phyloP scores from a whole-genome alignment of 2,113 vertebrate species.

The Bufo gargarizans region DNA sequence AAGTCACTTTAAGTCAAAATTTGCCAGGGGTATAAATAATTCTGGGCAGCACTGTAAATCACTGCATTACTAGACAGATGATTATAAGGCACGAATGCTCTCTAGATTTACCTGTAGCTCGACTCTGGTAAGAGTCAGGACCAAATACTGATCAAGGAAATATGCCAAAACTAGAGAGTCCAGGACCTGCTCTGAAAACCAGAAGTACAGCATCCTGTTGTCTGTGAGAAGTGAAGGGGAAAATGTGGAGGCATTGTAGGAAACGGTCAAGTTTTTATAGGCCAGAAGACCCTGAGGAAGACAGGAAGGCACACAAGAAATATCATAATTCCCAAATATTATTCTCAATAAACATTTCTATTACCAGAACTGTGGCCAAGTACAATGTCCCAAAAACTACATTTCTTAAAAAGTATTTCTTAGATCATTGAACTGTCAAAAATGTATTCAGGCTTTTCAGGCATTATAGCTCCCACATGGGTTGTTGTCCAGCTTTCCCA shows the following conservation, averaged over 20 bases:
- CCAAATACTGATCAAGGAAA: slow-evolving; percentile 76
- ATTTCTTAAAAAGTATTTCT: too few relatives aligned
- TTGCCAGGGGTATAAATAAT: too few relatives aligned
- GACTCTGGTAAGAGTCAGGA: slow-evolving; percentile 68
- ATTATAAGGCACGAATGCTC: neutral
- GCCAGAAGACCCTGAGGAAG: slow-evolving; percentile 73
- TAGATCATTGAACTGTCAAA: too few relatives aligned
- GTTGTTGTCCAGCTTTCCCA: too few relatives aligned
- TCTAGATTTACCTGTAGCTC: slow-evolving; percentile 73
- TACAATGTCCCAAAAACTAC: too few relatives aligned
- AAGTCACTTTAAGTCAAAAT: too few relatives aligned
- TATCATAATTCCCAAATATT: neutral
- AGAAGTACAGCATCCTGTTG: slow-evolving; percentile 84
- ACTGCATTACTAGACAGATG: too few relatives aligned
- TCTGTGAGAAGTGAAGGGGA: slow-evolving; percentile 73
- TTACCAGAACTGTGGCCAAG: too few relatives aligned
- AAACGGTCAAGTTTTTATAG: slow-evolving; percentile 68
- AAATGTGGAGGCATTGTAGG: slow-evolving; percentile 72
- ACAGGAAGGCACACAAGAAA: rapidly evolving
- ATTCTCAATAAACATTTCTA: neutral
- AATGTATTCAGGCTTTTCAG: too few relatives aligned
- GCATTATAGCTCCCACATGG: too few relatives aligned
- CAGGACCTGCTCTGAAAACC: slow-evolving; percentile 79
- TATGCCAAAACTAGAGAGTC: slow-evolving; percentile 73
- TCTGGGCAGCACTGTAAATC: too few relatives aligned